phyloP scores from a whole-genome alignment of 2,113 vertebrate species.

The Mormoops blainvillei region DNA sequence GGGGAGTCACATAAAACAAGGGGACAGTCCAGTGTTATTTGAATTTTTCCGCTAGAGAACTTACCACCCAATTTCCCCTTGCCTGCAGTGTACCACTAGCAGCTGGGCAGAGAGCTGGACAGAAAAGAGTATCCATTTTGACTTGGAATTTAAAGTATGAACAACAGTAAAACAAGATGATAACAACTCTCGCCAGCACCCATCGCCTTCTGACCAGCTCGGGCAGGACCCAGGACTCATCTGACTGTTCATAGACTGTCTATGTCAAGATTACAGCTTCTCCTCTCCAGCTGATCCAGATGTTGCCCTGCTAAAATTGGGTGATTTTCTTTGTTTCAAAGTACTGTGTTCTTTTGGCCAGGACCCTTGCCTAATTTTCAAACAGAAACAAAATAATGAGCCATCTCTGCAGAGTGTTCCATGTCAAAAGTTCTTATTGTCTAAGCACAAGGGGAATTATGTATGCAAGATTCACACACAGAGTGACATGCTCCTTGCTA shows the following conservation, averaged over 20 bases:
- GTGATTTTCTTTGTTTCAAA: not conserved
- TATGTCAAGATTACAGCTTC: not conserved
- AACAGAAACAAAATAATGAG: slow-evolving; percentile 25
- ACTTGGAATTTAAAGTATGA: not conserved
- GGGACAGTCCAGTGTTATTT: not conserved
- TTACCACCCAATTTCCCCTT: not conserved
- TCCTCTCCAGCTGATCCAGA: not conserved
- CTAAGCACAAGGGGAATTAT: not conserved
- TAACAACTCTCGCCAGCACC: not conserved
- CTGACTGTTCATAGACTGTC: not conserved
- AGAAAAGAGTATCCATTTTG: not conserved
- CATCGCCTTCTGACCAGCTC: not conserved
- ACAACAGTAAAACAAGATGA: not conserved
- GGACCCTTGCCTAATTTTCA: not conserved
- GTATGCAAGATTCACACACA: not conserved
- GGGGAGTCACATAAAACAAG: not conserved
- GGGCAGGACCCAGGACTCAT: not conserved
- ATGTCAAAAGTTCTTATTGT: slow-evolving; percentile 41
- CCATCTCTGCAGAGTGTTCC: not conserved
- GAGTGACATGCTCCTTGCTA: not conserved
- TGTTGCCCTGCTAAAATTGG: not conserved
- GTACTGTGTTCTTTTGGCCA: slow-evolving; percentile 4
- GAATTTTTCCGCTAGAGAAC: not conserved
- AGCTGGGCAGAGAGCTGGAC: not conserved
- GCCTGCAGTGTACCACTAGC: accelerated